Evolutionary conservation across 2,113 vertebrate species (phyloP), one percentile per base, ranked within the genome.

Genomic region (Peromyscus polionotus): DNA sequence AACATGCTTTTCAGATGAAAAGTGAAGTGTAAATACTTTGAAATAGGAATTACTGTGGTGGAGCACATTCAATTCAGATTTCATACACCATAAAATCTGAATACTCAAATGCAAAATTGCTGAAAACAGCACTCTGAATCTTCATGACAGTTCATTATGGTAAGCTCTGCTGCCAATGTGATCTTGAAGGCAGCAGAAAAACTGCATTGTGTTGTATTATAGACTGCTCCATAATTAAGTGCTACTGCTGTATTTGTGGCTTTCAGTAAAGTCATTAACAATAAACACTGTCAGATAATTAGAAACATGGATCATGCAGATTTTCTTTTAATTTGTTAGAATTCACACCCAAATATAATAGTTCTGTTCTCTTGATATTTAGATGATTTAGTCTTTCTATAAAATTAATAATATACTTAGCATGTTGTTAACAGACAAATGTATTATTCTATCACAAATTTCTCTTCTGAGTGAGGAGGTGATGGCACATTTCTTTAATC

Each of bases 321-420:
- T 96, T 92, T 91, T 95, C 76, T 91, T 90, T 96, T 88, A 96
- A 96, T 96, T 96, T 97, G 33, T 39, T 96, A 83, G n/a, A 96
- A 93, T 88, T 97, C 86, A 90, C 31, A 73, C 16, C 9, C 36
- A 92, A 88, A 14, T 92, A 36, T 95, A 89, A 96, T 61, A 63
- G 51, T 42, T 81, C 24, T 73, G 51, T 85, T 90, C 88, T 94
- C 48, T 90, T 79, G 51, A 70, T 70, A 72, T 92, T 91, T 86
- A 48, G 26, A 4, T 11, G 26, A 24, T 70, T 28, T 51, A 87
- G 51, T n/a, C 17, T 92, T 96, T 93, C 9, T 80, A 72, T 14
- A 31, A 96, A 93, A 80, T 88, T 77, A 90, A 85, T 57, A 90
- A 31, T 67, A 76, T 73, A 16, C 65, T 54, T 92, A 94, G 77